Evolutionary conservation across 23 tunicate species (phyloP).

Genomic region (Styela clava): DNA sequence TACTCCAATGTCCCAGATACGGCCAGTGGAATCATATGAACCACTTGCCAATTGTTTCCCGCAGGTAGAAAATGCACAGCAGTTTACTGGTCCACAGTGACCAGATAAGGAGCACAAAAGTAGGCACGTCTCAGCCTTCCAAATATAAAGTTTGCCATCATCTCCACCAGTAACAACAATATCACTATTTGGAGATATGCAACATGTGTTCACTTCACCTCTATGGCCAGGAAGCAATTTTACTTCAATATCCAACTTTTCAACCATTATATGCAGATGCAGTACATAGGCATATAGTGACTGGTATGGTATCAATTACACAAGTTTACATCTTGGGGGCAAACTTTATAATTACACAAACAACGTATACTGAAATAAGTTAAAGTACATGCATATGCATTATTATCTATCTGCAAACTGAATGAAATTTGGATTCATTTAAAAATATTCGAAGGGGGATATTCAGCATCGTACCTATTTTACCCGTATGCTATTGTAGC

Average conservation of each 20-base stretch:
- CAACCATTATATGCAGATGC: too few species aligned
- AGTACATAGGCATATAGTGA: too few species aligned
- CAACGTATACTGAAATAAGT: too few species aligned
- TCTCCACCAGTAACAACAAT: conserved; percentile 72
- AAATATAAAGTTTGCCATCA: conserved; percentile 53
- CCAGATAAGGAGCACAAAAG: conserved; percentile 53
- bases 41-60: conserved; percentile 71
- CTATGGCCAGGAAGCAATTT: conserved; percentile 13
- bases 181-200: conserved; percentile 48
- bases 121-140: conserved; percentile 49
- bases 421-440: too few species aligned
- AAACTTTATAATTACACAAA: too few species aligned
- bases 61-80: conserved; percentile 59
- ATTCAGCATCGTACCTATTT: too few species aligned
- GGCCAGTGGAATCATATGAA: conserved; percentile 57
- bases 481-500: too few species aligned
- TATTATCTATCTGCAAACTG: too few species aligned
- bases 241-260: neutral
- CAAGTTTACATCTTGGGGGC: too few species aligned
- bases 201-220: conserved; percentile 70
- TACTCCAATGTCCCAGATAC: conserved; percentile 13
- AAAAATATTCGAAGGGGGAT: too few species aligned
- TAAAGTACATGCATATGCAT: too few species aligned
- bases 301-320: too few species aligned
- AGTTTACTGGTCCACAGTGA: conserved; percentile 73